These are phyloP conservation scores for Equus quagga DNA, from an alignment of 2,113 vertebrate genomes.

Conservation along the genomic window DNA sequence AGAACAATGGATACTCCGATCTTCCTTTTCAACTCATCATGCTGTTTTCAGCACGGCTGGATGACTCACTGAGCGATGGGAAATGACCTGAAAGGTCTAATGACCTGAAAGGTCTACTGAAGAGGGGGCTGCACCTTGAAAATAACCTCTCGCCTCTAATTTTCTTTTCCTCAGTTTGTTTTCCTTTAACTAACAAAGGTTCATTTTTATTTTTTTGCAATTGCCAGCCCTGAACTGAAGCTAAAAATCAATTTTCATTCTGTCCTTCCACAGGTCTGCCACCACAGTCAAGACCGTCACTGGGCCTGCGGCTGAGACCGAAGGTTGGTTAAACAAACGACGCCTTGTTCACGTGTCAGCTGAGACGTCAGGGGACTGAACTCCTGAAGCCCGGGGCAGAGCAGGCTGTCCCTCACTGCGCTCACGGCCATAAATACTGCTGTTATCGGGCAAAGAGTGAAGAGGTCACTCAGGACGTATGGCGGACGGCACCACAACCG, in stretches of 20 bases:
- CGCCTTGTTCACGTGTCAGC: neutral
- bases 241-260: conserved; percentile 4
- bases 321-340: neutral
- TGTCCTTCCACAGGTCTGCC: neutral
- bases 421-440: neutral
- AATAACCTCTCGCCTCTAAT: neutral
- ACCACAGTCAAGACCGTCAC: neutral
- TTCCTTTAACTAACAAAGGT: neutral
- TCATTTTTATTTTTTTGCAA: neutral
- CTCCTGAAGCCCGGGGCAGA: neutral
- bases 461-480: neutral
- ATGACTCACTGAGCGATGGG: neutral
- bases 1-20: neutral
- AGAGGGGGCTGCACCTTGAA: neutral
- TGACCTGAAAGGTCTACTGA: neutral
- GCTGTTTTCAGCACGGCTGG: neutral
- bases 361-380: neutral
- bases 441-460: neutral
- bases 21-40: neutral
- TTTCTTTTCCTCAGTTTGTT: neutral
- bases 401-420: neutral
- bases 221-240: neutral
- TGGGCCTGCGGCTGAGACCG: neutral
- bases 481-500: no score
- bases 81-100: conserved; percentile 11